Evolutionary conservation across 2,888 invertebrate genomes (phyloP).

Genomic region (Pantelozetes paolii): DNA sequence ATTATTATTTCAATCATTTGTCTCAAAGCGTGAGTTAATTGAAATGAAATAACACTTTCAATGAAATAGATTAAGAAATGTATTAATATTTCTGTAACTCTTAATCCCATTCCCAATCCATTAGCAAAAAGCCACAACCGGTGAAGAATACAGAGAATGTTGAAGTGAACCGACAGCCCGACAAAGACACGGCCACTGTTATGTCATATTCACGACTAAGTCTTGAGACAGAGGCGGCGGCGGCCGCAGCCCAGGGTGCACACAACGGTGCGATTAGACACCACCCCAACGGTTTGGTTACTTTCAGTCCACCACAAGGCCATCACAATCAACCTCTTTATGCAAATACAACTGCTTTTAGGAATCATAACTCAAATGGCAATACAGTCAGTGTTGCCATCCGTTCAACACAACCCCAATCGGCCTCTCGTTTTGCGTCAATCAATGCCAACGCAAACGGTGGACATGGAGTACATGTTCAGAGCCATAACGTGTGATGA

Average conservation of each 20-base stretch:
- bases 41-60: too few species aligned
- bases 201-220: slow-evolving; percentile 46
- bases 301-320: slow-evolving; percentile 46
- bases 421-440: slow-evolving; percentile 33
- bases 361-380: slow-evolving; percentile 23
- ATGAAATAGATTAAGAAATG: too few species aligned
- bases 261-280: slow-evolving; percentile 45
- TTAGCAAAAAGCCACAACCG: slow-evolving; percentile 44
- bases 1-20: slow-evolving; percentile 74
- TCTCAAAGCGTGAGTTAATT: slow-evolving; percentile 70
- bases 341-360: slow-evolving; percentile 43
- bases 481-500: slow-evolving; percentile 33
- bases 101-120: background rate
- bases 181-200: slow-evolving; percentile 46
- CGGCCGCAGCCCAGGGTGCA: slow-evolving; percentile 34
- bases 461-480: slow-evolving; percentile 3
- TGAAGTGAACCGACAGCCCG: slow-evolving; percentile 43
- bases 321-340: slow-evolving; percentile 47
- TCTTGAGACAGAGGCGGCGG: slow-evolving; percentile 44
- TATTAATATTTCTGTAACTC: too few species aligned
- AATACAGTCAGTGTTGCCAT: slow-evolving; percentile 38
- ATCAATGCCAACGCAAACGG: slow-evolving; percentile 27
- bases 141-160: slow-evolving; percentile 46
- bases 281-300: slow-evolving; percentile 48
- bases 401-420: slow-evolving; percentile 32